Evolutionary conservation across 2,888 invertebrate species (phyloP).

Genomic region (Balanococcus diminutus): DNA sequence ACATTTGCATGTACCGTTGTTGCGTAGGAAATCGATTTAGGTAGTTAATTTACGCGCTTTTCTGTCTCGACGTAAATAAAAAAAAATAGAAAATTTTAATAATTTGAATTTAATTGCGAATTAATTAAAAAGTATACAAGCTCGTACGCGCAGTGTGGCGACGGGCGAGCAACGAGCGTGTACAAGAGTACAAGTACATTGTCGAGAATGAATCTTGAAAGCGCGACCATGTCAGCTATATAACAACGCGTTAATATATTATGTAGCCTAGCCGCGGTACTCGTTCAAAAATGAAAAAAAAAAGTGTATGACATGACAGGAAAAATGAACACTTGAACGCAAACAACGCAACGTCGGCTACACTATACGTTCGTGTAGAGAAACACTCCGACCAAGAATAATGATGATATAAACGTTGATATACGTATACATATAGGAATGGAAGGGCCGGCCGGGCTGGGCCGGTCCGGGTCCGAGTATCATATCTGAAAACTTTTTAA

Average conservation of each 20-base stretch:
- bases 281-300: not conserved
- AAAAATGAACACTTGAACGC: conserved; percentile 8
- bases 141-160: not conserved
- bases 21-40: not conserved
- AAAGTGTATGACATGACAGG: conserved; percentile 13
- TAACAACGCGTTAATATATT: not conserved
- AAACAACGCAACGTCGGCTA: conserved; percentile 18
- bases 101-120: not conserved
- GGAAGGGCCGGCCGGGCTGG: too few relatives aligned
- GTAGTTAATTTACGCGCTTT: not conserved
- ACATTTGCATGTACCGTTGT: not conserved
- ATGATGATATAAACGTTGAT: conserved; percentile 5
- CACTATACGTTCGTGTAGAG: not conserved
- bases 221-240: not conserved
- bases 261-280: not conserved
- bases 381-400: not conserved
- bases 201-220: not conserved
- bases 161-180: too few relatives aligned
- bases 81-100: not conserved
- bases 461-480: not conserved
- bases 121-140: not conserved
- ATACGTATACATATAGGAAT: too few relatives aligned
- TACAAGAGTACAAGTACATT: not conserved
- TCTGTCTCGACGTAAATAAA: not conserved
- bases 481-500: conserved; percentile 1